These are phyloP conservation scores for Girardia tigrina DNA, from an alignment of 2,888 invertebrate genomes.

Conservation along the genomic window DNA sequence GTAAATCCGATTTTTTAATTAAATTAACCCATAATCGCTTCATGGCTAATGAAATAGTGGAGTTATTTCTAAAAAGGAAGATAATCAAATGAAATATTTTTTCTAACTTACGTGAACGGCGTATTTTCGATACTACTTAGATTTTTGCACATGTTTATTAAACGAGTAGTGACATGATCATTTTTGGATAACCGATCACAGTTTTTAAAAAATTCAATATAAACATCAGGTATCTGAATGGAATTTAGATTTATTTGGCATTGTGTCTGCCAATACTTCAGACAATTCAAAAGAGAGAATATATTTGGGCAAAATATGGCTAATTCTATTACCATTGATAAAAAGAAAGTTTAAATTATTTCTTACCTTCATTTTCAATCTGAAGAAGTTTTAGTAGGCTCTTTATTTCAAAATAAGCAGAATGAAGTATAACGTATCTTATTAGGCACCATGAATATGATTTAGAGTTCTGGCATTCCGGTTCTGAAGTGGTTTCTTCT, in stretches of 20 bases:
- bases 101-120: neutral
- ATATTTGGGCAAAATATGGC: neutral
- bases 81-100: neutral
- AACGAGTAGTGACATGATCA: neutral
- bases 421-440: neutral
- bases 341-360: too few species aligned
- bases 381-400: neutral
- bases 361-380: conserved; percentile 5
- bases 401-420: neutral
- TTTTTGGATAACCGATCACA: neutral
- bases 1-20: neutral
- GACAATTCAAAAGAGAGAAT: neutral
- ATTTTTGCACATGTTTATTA: neutral
- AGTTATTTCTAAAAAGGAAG: neutral
- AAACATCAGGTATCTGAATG: neutral
- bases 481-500: neutral
- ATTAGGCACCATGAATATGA: neutral
- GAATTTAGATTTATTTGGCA: neutral
- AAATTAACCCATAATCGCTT: neutral
- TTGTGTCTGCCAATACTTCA: neutral
- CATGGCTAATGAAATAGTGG: neutral
- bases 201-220: neutral
- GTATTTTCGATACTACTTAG: neutral
- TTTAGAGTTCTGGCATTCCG: neutral
- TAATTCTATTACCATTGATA: neutral